A percentile compares a stretch with the other conserved stretches of the same genome.
Evolutionary conservation across 2,797 vertebrate species (phyloP).

Genomic region (Liasis olivaceus): DNA sequence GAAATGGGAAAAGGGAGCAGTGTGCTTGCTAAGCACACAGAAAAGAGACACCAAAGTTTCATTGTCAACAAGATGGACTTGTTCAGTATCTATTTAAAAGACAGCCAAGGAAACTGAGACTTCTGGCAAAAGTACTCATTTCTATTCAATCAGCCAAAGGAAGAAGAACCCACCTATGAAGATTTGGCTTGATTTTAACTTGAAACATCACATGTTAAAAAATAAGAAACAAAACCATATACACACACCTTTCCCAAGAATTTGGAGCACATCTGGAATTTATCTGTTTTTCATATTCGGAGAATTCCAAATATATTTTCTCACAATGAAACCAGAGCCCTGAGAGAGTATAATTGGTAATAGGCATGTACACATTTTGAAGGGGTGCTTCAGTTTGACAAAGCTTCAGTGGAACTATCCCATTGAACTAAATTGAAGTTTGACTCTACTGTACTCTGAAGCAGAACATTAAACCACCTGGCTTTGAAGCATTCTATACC

Average conservation of each 20-base stretch:
- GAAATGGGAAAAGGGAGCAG: constrained; percentile 53
- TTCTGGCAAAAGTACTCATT: neutral
- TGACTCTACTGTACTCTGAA: neutral
- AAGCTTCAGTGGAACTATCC: neutral
- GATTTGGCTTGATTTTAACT: neutral
- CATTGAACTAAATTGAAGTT: neutral
- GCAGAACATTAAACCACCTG: neutral
- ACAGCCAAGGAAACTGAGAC: neutral
- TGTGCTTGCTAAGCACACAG: constrained; percentile 53
- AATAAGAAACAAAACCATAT: neutral
- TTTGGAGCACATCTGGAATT: neutral
- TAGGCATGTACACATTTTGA: neutral
- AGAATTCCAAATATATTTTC: neutral
- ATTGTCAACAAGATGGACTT: constrained; percentile 42
- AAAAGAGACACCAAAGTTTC: constrained; percentile 19
- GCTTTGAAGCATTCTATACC: neutral
- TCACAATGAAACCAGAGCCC: neutral
- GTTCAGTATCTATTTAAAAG: constrained; percentile 36
- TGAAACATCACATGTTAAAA: neutral
- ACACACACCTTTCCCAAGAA: neutral
- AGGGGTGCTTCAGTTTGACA: neutral
- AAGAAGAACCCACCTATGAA: neutral
- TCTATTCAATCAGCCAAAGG: neutral
- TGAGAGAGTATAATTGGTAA: neutral
- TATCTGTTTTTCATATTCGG: neutral